Percentiles rank a stretch among this genome's conserved stretches.
These are phyloP conservation scores for Cryptocheilus praepositus DNA, from an alignment of 2,888 invertebrate species.

Conservation along the genomic window DNA sequence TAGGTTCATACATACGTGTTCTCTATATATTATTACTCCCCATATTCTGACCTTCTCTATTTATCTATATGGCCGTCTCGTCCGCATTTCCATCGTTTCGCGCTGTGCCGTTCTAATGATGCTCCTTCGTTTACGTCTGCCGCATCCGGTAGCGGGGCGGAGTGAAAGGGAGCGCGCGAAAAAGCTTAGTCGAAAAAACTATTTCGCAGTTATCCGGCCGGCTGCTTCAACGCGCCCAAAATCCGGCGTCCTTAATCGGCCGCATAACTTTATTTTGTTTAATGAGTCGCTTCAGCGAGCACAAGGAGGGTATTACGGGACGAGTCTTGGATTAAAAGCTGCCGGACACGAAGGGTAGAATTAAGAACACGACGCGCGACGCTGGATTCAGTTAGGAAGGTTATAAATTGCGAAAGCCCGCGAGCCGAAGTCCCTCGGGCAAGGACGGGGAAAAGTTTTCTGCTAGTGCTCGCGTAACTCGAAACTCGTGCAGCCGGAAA, in stretches of 20 bases:
- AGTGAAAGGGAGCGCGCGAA: not conserved
- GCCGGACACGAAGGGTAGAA: constrained; percentile 38
- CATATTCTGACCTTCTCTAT: not conserved
- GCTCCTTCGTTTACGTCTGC: not conserved
- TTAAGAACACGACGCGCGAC: constrained; percentile 53
- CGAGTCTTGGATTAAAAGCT: constrained; percentile 34
- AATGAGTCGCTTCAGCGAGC: constrained; percentile 22
- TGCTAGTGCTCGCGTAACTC: constrained; percentile 67
- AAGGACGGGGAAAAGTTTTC: constrained; percentile 66
- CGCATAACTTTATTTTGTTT: not conserved
- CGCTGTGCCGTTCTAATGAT: constrained; percentile 6
- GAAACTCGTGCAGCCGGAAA: constrained; percentile 66
- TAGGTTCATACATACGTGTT: not conserved
- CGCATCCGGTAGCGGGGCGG: too few species aligned
- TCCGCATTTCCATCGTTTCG: constrained; percentile 14
- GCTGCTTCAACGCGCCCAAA: too few species aligned
- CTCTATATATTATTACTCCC: constrained; percentile 5
- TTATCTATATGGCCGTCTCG: constrained; percentile 7
- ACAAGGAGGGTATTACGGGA: constrained; percentile 21
- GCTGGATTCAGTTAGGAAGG: constrained; percentile 69
- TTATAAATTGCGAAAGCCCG: constrained; percentile 67
- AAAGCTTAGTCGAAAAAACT: too few species aligned
- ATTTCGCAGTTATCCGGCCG: too few species aligned
- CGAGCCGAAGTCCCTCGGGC: constrained; percentile 63
- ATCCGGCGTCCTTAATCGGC: too few species aligned